phyloP scores from a whole-genome alignment of 2,888 invertebrate genomes.

The Dastarcus helophoroides region DNA sequence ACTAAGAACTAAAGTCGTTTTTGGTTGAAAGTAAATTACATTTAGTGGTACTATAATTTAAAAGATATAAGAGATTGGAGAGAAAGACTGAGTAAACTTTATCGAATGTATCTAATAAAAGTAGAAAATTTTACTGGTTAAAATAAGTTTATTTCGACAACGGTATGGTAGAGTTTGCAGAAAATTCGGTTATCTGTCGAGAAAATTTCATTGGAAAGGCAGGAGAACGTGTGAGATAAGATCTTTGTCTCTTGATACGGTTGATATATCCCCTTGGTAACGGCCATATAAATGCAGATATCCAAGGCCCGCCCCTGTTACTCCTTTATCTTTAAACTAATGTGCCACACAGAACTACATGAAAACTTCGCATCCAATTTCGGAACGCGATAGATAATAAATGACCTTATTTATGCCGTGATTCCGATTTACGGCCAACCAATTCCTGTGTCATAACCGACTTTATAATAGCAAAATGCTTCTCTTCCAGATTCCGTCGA shows the following conservation, averaged over 20 bases:
- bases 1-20: too few relatives aligned
- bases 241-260: slow-evolving; percentile 18
- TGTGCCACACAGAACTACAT: slow-evolving; percentile 14
- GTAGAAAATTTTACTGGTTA: slow-evolving; percentile 6
- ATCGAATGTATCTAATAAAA: too few relatives aligned
- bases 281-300: slow-evolving; percentile 20
- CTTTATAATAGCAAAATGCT: too few relatives aligned
- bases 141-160: slow-evolving; percentile 14
- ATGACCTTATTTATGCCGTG: slow-evolving; percentile 7
- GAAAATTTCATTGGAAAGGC: slow-evolving; percentile 19
- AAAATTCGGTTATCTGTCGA: slow-evolving; percentile 19
- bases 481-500: too few relatives aligned
- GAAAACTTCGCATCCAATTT: slow-evolving; percentile 14
- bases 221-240: slow-evolving; percentile 17
- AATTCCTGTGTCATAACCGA: too few relatives aligned
- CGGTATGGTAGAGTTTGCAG: slow-evolving; percentile 13
- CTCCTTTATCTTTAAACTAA: slow-evolving; percentile 18
- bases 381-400: slow-evolving; percentile 5
- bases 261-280: slow-evolving; percentile 19
- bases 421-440: slow-evolving; percentile 1
- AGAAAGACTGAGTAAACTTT: too few relatives aligned
- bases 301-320: slow-evolving; percentile 14
- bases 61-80: too few relatives aligned
- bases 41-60: too few relatives aligned
- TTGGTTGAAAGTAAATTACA: too few relatives aligned